These are phyloP conservation scores for Boulengeromyrus knoepffleri DNA, from an alignment of 2,113 vertebrate species.

Conservation along the genomic window DNA sequence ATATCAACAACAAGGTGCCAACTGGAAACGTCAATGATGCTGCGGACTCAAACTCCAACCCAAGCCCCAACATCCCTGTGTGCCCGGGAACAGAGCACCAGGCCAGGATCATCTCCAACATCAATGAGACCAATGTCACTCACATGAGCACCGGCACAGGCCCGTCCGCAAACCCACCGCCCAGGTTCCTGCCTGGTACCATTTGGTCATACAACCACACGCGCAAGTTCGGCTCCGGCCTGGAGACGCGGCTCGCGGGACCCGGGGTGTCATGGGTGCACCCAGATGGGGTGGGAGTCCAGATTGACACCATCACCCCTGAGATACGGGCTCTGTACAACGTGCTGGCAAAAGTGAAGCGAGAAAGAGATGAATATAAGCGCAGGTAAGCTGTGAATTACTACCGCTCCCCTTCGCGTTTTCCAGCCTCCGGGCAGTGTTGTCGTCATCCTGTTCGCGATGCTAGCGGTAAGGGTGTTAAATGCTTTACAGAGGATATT, in stretches of 20 bases:
- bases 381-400: slow-evolving; percentile 64
- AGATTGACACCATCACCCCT: slow-evolving; percentile 96
- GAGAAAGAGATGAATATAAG: slow-evolving; percentile 92
- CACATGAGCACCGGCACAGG: slow-evolving; percentile 22
- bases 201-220: slow-evolving; percentile 92
- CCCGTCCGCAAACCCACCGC: slow-evolving; percentile 50
- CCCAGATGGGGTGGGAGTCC: slow-evolving; percentile 91
- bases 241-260: slow-evolving; percentile 77
- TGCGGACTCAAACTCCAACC: slow-evolving; percentile 18
- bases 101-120: slow-evolving; percentile 35
- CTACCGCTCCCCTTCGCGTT: background rate
- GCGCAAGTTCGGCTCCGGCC: slow-evolving; percentile 69
- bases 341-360: slow-evolving; percentile 92
- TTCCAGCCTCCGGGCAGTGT: background rate
- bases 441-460: too few relatives aligned
- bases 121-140: slow-evolving; percentile 21
- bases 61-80: slow-evolving; percentile 41
- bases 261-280: slow-evolving; percentile 91
- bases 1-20: background rate
- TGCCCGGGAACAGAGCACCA: slow-evolving; percentile 51
- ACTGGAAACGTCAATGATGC: slow-evolving; percentile 20
- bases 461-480: background rate
- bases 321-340: slow-evolving; percentile 97
- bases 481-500: background rate
- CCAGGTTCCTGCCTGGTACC: slow-evolving; percentile 79